Evolutionary conservation across 2,888 invertebrate species (phyloP), one percentile per base, ranked within the genome.

Genomic region (Pheosia gnoma): DNA sequence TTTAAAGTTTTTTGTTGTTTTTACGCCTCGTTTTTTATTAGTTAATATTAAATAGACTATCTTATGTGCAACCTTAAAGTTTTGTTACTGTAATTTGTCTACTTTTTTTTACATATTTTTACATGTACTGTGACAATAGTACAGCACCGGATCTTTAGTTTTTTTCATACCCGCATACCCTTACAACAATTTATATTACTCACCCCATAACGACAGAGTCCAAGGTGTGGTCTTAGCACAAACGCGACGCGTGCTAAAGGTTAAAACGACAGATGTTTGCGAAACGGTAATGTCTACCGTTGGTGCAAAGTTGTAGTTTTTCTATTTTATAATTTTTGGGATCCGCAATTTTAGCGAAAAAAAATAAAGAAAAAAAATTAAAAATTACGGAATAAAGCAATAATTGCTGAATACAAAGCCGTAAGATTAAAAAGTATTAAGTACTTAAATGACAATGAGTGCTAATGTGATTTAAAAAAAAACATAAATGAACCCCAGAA

Each of bases 191-290:
- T 77, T 62, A 68, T 78, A 79, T 68, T 59, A 64, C 57, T 62
- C 58, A 71, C 72, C 75, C 77, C 63, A 61, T 39, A 39, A 6
- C 55, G 55, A 39, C 38, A 13, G 38, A 36, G n/a, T 59, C 60
- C 77, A 83, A 86, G 85, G 86, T 84, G 83, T 71, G 77, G 75
- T 74, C 71, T 65, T 66, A 64, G 68, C 63, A 66, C 67, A 68
- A 70, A 68, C 62, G 63, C 36, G 45, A 61, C 79, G 77, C 76
- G 77, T 68, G 64, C 57, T 67, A 88, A 88, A 89, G 86, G 87
- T 86, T 74, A 87, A 25, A 66, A 56, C 51, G 79, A 78, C 91
- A 91, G 91, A 90, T 91, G 91, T 82, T 79, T 66, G 73, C 63
- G 41, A 45, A 67, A 77, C 80, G 74, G 83, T 82, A 82, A 70